A percentile compares a stretch with the other conserved stretches of the same genome.
Evolutionary conservation across 2,113 vertebrate genomes (phyloP).

Genomic region (Alethe diademata): DNA sequence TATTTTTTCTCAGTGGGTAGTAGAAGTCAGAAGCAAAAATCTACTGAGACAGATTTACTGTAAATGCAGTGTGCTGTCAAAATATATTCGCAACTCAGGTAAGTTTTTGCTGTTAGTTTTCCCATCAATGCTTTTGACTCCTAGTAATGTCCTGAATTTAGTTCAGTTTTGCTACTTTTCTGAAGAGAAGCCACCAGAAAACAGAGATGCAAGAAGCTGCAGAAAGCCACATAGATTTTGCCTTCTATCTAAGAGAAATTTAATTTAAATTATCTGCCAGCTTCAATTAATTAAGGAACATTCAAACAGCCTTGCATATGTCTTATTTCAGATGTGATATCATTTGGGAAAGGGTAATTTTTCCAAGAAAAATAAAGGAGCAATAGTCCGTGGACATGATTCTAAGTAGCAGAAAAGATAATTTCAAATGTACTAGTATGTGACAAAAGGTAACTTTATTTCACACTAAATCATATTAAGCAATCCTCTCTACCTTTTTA

Average conservation of each 20-base stretch:
- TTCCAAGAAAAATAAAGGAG: background rate
- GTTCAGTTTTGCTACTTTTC: slow-evolving; percentile 1
- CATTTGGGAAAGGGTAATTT: background rate
- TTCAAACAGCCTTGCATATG: background rate
- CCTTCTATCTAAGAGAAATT: slow-evolving; percentile 18
- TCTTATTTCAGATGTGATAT: background rate
- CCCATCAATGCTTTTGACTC: background rate
- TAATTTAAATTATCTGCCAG: background rate
- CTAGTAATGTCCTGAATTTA: background rate
- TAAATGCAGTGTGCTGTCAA: background rate
- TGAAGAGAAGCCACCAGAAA: background rate
- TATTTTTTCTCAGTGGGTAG: background rate
- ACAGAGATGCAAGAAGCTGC: background rate
- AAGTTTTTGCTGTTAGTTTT: slow-evolving; percentile 1
- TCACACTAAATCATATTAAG: background rate
- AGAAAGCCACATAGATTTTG: background rate
- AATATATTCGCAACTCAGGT: slow-evolving; percentile 19
- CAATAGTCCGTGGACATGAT: background rate
- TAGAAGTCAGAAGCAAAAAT: background rate
- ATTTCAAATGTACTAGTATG: background rate
- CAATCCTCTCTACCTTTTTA: background rate
- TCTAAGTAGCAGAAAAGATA: background rate
- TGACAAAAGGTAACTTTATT: background rate
- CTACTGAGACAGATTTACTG: background rate
- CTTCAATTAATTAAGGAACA: slow-evolving; percentile 5